A percentile compares a stretch with the other conserved stretches of the same genome.
phyloP scores from a whole-genome alignment of 2,888 invertebrate genomes.

The Oxystoma pomonae region DNA sequence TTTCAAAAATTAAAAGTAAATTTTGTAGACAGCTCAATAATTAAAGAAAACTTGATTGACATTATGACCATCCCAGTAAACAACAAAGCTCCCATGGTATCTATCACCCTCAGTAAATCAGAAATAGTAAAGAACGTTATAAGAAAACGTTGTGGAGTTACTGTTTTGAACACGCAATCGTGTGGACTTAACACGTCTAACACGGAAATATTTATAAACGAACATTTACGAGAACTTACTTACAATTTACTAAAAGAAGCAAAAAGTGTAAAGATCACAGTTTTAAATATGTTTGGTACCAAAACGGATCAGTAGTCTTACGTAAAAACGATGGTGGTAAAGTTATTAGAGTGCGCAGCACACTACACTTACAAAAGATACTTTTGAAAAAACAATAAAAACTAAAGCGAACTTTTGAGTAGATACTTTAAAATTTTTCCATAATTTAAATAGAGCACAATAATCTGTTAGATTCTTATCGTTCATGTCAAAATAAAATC shows the following conservation, averaged over 20 bases:
- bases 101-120: too few relatives aligned
- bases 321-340: neutral
- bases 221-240: neutral
- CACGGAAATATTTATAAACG: neutral
- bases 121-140: neutral
- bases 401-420: too few relatives aligned
- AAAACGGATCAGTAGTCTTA: neutral
- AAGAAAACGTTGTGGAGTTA: neutral
- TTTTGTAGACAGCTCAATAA: too few relatives aligned
- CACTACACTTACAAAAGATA: neutral
- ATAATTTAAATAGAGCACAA: too few relatives aligned
- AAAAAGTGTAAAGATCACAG: neutral
- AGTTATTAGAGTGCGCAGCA: neutral
- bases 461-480: too few relatives aligned
- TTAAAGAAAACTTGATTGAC: too few relatives aligned
- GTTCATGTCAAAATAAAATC: too few relatives aligned
- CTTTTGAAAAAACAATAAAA: too few relatives aligned
- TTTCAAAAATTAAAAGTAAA: too few relatives aligned
- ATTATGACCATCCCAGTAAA: too few relatives aligned
- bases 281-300: neutral
- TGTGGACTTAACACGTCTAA: neutral
- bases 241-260: neutral
- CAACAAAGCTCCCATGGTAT: too few relatives aligned
- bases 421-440: too few relatives aligned
- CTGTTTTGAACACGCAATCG: neutral